phyloP scores from a whole-genome alignment of 2,888 invertebrate genomes.

The Tipula unca region DNA sequence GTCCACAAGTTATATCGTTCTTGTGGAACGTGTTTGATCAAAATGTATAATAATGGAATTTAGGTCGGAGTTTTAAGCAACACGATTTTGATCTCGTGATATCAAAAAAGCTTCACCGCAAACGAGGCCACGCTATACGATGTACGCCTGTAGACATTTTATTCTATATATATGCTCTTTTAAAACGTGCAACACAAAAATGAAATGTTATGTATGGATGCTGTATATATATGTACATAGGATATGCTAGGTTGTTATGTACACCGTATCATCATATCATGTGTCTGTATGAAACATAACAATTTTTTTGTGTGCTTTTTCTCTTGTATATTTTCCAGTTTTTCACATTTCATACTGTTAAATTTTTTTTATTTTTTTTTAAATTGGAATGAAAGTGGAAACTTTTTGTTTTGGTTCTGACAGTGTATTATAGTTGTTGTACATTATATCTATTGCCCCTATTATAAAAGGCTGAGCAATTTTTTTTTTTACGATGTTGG shows the following conservation, averaged over 20 bases:
- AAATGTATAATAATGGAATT: too few species aligned
- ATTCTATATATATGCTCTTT: background rate
- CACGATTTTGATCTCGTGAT: too few species aligned
- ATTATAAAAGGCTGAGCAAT: background rate
- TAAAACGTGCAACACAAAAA: background rate
- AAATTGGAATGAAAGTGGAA: background rate
- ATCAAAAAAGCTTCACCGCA: background rate
- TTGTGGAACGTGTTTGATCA: too few species aligned
- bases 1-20: too few species aligned
- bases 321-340: background rate
- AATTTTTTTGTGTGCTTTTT: background rate
- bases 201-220: background rate
- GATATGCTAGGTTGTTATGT: background rate
- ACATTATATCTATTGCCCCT: background rate
- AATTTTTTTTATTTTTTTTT: background rate
- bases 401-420: background rate
- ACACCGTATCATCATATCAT: background rate
- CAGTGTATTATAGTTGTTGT: background rate
- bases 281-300: background rate
- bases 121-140: background rate
- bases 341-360: background rate
- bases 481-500: background rate
- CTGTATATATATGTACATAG: background rate
- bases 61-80: too few species aligned
- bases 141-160: background rate